Evolutionary conservation across 2,888 invertebrate genomes (phyloP).

Genomic region (Phaedon cochleariae): DNA sequence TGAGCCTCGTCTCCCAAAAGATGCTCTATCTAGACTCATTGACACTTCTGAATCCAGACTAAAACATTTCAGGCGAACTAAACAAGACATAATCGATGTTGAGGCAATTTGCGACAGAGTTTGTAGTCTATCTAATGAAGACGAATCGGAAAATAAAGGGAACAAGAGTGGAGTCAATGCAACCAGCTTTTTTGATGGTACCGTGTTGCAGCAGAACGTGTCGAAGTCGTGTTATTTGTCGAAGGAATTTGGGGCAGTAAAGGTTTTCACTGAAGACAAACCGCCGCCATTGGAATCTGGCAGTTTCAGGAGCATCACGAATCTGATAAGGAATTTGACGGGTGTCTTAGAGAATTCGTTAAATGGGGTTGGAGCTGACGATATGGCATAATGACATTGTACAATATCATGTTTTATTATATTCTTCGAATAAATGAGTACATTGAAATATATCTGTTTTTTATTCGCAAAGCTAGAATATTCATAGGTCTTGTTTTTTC

Average conservation of each 20-base stretch:
- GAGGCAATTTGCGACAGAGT: slow-evolving; percentile 39
- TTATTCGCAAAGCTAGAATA: no score
- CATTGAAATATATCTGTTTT: no score
- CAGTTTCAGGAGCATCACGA: slow-evolving; percentile 32
- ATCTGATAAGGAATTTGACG: slow-evolving; percentile 42
- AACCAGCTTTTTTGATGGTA: slow-evolving; percentile 23
- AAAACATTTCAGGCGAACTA: slow-evolving; percentile 29
- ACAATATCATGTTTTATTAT: no score
- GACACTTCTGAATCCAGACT: slow-evolving; percentile 31
- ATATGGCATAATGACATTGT: no score
- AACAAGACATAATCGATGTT: slow-evolving; percentile 38
- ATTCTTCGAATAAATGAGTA: no score
- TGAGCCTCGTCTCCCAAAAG: neutral
- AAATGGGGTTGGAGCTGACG: slow-evolving; percentile 26
- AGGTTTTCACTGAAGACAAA: slow-evolving; percentile 20
- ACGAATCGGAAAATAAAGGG: slow-evolving; percentile 15
- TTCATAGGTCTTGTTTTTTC: no score
- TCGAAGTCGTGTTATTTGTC: slow-evolving; percentile 50
- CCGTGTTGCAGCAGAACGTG: slow-evolving; percentile 32
- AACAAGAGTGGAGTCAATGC: neutral
- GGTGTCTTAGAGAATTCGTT: slow-evolving; percentile 48
- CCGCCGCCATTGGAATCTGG: slow-evolving; percentile 17
- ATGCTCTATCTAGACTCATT: slow-evolving; percentile 21
- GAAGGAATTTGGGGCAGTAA: slow-evolving; percentile 45
- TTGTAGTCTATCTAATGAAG: slow-evolving; percentile 33